Evolutionary conservation across 2,113 vertebrate genomes (phyloP), one percentile per base, ranked within the genome.

Genomic region (Rutilus rutilus): DNA sequence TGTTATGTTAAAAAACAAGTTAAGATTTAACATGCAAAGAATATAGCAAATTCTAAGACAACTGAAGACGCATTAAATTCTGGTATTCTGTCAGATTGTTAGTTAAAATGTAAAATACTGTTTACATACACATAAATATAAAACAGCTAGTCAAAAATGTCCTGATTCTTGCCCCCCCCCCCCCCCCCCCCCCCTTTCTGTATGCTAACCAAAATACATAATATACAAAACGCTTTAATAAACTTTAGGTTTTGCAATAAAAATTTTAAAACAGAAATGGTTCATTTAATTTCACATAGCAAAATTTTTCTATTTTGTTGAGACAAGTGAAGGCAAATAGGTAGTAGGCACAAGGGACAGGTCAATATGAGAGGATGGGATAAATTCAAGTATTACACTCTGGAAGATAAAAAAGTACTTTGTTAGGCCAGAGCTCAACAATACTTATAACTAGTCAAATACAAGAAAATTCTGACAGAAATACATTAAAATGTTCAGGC

Each of bases 171-270:
- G 76, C 47, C 67, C 12, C 30, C 21, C 0, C 7, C 2, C 21
- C 2, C 25, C 2, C 65, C 75, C 27, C 45, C 57, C 75, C 27
- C 45, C 30, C 45, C 62, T 89, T 39, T 83, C 87, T 2, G 50
- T 7, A 57, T 71, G 65, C 85, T 86, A 85, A 67, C 75, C 27
- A 50, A 85, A 89, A 85, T 85, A 87, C 87, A 91, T 86, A 88
- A 93, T 90, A 89, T 93, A 93, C 89, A 91, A 89, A 91, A 89
- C 7, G 23, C 87, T 42, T 27, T n/a, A 52, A 89, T 71, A 67
- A 50, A 71, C 39, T 42, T 36, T 19, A 67, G 60, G 62, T 14
- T 83, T 27, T 71, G 36, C 3, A 9, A 21, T 25, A 10, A 78
- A 62, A 33, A 69, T n/a, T 60, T 21, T 25, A 85, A 79, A 25